These are phyloP conservation scores for Pelmatolapia mariae DNA, from an alignment of 2,113 vertebrate species.

Conservation along the genomic window DNA sequence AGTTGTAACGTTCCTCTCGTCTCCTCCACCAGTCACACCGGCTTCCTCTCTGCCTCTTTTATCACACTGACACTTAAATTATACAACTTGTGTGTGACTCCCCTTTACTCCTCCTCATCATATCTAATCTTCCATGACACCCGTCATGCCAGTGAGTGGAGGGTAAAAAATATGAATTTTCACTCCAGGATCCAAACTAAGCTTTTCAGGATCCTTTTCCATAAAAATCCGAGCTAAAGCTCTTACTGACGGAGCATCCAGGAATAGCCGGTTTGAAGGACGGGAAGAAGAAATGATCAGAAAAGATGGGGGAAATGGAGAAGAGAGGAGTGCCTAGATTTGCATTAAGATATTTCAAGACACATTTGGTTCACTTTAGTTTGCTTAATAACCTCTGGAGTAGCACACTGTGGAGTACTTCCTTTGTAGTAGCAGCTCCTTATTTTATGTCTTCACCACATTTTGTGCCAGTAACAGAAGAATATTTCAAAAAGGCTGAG, in stretches of 20 bases:
- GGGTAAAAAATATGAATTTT: neutral
- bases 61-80: slow-evolving; percentile 25
- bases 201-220: neutral
- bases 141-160: neutral
- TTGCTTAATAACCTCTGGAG: neutral
- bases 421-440: neutral
- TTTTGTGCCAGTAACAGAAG: neutral
- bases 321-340: neutral
- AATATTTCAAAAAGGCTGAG: neutral
- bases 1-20: neutral
- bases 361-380: neutral
- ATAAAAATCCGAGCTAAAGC: neutral
- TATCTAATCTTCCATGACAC: slow-evolving; percentile 29
- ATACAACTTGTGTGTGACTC: slow-evolving; percentile 7
- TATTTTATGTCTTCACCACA: neutral
- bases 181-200: neutral
- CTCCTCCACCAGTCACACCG: neutral
- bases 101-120: slow-evolving; percentile 25
- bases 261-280: neutral
- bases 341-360: neutral
- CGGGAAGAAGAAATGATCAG: neutral
- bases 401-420: neutral
- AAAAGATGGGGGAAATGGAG: neutral
- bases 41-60: neutral
- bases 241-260: neutral